Base-by-base conservation (phyloP, 2,797 vertebrate genomes). In the Scomberomorus guttatus region DNA sequence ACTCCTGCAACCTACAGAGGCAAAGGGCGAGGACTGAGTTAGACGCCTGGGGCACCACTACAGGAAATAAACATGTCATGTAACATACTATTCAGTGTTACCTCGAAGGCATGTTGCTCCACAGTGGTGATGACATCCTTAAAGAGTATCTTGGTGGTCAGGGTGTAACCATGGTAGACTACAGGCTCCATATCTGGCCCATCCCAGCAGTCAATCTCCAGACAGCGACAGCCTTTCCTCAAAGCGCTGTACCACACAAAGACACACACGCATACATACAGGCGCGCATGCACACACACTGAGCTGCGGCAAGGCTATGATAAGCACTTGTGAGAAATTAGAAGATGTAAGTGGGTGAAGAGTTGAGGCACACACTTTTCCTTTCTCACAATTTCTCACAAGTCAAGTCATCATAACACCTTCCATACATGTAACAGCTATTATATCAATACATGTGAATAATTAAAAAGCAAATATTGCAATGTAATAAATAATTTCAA, bases 141-240 rank as follows among this genome's bases (percentile, higher is more conserved):
- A 82, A 98, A 98, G 1, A 94, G 80, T 58, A 98, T 95, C 91
- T 95, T 97, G 90, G 94, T 96, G 1, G 96, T 98, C 59, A 98
- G 87, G 6, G 97, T 98, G 85, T 95, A 93, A 6, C 97, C 97
- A 0, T 98, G 97, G 72, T 97, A 97, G 2, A 98, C 97, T 3
- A 97, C 0, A 0, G 97, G 97, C 46, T 98, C 95, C 37, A 88
- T 85, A 18, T 96, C 87, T 0, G 89, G 71, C 22, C 97, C 97
- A 52, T 98, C 96, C 96, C 97, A 97, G 91, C 97, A 98, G 90
- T 97, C 97, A 51, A 98, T 96, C 92, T 98, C 97, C 87, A 98
- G 87, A 73, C 97, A 98, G 57, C 97, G 97, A 20, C 97, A 98
- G 79, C 96, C 97, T 92, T 94, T 96, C 75, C 95, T 90, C 55